phyloP scores from a whole-genome alignment of 2,113 vertebrate species.

The Brevimyrus niger region DNA sequence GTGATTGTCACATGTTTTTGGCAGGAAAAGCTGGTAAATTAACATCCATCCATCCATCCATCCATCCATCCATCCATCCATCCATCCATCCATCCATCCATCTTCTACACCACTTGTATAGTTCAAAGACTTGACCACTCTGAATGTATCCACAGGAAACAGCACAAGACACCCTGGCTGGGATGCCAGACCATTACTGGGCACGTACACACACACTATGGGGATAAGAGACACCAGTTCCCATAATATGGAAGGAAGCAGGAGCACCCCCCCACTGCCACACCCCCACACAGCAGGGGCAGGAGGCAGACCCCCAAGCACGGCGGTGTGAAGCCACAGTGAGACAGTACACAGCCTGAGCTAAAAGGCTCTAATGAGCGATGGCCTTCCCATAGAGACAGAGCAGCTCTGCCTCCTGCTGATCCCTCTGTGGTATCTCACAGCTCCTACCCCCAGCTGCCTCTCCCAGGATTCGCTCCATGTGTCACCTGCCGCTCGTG shows the following conservation, averaged over 20 bases:
- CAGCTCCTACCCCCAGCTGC: not conserved
- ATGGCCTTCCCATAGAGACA: not conserved
- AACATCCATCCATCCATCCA: not conserved
- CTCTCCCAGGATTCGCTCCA: not conserved
- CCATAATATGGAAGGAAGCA: not conserved
- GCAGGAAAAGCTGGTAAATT: not conserved
- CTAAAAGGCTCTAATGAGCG: not conserved
- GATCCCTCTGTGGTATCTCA: not conserved
- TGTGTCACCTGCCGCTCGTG: not conserved
- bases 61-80: not conserved
- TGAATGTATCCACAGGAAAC: not conserved
- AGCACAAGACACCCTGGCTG: not conserved
- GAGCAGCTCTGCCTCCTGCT: not conserved
- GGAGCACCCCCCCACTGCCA: not conserved
- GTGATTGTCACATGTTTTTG: not conserved
- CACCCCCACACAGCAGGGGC: not conserved
- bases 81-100: not conserved
- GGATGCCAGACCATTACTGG: not conserved
- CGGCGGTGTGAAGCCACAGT: not conserved
- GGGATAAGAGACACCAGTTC: not conserved
- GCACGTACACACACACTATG: not conserved
- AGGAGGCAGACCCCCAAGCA: not conserved
- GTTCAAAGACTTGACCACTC: not conserved
- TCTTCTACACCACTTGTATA: not conserved
- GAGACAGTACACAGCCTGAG: not conserved